Evolutionary conservation across 2,888 invertebrate genomes (phyloP), one percentile per base, ranked within the genome.

Genomic region (Ectemnius continuus): DNA sequence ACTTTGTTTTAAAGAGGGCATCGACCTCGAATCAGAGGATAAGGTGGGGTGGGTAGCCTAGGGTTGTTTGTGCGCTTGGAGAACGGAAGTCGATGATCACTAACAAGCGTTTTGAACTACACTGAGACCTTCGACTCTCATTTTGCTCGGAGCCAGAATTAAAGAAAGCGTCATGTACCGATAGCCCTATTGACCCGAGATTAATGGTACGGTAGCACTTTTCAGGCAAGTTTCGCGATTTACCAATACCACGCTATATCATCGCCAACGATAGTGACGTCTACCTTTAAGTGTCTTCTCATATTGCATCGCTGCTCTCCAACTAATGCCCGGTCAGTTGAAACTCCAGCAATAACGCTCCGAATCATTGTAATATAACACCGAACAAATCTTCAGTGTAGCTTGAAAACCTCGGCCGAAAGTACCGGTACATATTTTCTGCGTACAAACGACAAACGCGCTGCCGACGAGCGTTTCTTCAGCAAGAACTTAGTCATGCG

Each of bases 111-210:
- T 73, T 76, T 75, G 77, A 75, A 59, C 62, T 28, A 4, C 61
- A 79, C 82, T 82, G 72, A 78, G 77, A 78, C 76, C 78, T 82
- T 81, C 73, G 78, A 81, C 70, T 79, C 79, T 76, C 69, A 74
- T 73, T 70, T 75, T 80, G 76, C 75, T 73, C 48, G 78, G 79
- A 78, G 64, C 75, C 45, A 58, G 58, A 63, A 68, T 64, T 71
- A 69, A 60, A 66, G 45, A 82, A 67, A 52, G 56, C 67, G 70
- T 73, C 79, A 63, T 70, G 58, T 46, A 47, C 26, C 57, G 86
- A 86, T 86, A 86, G 78, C 86, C 82, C 61, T 70, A 26, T 62
- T 59, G 85, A 86, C 86, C 85, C 77, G 71, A 83, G 86, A 86
- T 86, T 86, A 85, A 80, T 62, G 26, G 23, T 6, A 23, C 18